Percentiles rank a stretch among this genome's conserved stretches.
Conservation (phyloP, 2,113 vertebrate genomes). For the Shinisaurus crocodilurus region DNA sequence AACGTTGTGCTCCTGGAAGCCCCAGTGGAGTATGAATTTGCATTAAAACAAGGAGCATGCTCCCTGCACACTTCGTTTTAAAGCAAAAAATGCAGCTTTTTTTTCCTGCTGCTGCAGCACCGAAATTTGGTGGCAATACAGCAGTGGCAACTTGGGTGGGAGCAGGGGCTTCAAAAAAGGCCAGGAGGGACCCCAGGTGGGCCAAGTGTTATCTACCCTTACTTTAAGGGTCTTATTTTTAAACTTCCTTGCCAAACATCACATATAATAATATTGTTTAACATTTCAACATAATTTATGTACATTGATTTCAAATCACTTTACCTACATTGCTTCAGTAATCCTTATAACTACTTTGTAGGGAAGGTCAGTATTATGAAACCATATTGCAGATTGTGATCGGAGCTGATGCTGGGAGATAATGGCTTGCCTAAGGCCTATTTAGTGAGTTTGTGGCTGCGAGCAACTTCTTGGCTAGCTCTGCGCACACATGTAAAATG, state of each 20-base stretch:
- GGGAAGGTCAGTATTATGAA: background rate
- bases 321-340: background rate
- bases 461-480: background rate
- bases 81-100: too few relatives aligned
- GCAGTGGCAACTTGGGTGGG: too few relatives aligned
- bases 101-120: too few relatives aligned
- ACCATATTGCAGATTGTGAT: background rate
- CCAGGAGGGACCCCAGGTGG: too few relatives aligned
- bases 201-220: too few relatives aligned
- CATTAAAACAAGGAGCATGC: too few relatives aligned
- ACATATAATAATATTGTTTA: background rate
- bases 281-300: background rate
- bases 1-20: too few relatives aligned
- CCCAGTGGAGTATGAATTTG: too few relatives aligned
- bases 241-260: background rate
- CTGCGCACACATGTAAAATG: background rate
- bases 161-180: too few relatives aligned
- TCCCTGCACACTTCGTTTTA: too few relatives aligned
- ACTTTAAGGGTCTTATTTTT: background rate
- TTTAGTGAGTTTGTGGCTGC: background rate
- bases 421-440: background rate
- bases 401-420: background rate
- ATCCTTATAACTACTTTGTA: background rate
- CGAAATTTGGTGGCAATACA: too few relatives aligned
- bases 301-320: background rate